Base-by-base conservation (phyloP, 1,140 invertebrate species). In the Drosophila busckii region DNA sequence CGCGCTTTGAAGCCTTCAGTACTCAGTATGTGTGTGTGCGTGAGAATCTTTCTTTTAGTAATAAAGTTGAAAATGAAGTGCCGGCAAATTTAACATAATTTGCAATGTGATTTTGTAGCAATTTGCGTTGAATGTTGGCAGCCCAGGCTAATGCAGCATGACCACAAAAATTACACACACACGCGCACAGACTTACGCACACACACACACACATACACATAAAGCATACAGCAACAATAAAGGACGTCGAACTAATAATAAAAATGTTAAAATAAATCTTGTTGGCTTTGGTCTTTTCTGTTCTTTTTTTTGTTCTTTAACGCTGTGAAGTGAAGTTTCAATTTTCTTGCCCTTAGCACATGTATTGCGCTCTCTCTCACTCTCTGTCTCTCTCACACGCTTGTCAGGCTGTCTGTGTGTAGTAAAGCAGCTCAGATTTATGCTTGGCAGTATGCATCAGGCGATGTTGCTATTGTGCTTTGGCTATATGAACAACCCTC, bases 241-340 rank as follows among this genome's bases (percentile, higher is more conserved):
- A 35, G 29, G 59, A 53, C 52, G 28, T 9, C 31, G 71, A 76
- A 76, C 71, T 80, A 71, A 76, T 76, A 76, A 78, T 76, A 76
- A 76, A 80, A 80, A 71, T 71, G 73, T 71, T 80, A 67, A 76
- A 80, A 80, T 76, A 76, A 80, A 76, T 80, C 71, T 71, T 59
- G 53, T 54, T 54, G 38, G 49, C 48, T 44, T 42, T 35, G 15
- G 29, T 13, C 9, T 25, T 48, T 8, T 19, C 9, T 16, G 40
- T 25, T 20, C 3, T 9, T 10, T 13, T 10, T 20, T 44, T 9
- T 9, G 8, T 19, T 17, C 1, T 6, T 8, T 35, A 16, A 7
- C 12, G 25, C 20, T 38, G 8, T 45, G 49, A 44, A 32, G 40
- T 45, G 40, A 60, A 60, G 56, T 54, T 60, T 54, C 49, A 60